Evolutionary conservation across 1,140 invertebrate genomes (phyloP).

Genomic region (Drosophila ercepeae): DNA sequence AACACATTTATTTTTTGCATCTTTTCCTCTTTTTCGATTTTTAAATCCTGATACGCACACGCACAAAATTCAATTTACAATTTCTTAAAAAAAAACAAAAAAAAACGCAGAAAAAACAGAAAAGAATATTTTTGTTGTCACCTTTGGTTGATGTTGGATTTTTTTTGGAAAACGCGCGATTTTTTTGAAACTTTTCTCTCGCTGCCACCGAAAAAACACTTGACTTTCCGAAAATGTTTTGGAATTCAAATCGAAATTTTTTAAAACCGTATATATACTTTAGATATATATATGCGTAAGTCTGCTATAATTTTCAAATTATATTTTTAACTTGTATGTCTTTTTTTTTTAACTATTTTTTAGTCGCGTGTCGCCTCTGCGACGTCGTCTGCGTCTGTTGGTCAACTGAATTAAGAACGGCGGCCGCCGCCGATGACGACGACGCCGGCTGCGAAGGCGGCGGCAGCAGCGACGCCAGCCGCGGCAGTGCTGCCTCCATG

Average conservation of each 20-base stretch:
- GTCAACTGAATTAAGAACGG: conserved; percentile 83
- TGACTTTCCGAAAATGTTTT: neutral
- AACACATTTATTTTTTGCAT: conserved; percentile 26
- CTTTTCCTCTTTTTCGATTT: conserved; percentile 17
- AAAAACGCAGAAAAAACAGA: too few species aligned
- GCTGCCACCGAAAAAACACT: conserved; percentile 3
- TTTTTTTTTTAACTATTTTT: conserved; percentile 33
- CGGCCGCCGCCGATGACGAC: conserved; percentile 33
- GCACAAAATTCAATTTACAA: conserved; percentile 21
- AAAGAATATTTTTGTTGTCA: conserved; percentile 45
- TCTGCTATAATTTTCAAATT: conserved; percentile 37
- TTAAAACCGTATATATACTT: neutral
- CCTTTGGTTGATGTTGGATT: conserved; percentile 36
- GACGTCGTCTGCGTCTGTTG: conserved; percentile 78
- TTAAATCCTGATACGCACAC: conserved; percentile 58
- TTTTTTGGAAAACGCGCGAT: conserved; percentile 51
- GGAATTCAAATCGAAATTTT: too few species aligned
- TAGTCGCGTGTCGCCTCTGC: conserved; percentile 74
- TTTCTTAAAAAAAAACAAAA: conserved; percentile 7
- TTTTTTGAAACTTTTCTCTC: conserved; percentile 4
- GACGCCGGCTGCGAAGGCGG: conserved; percentile 24
- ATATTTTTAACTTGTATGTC: conserved; percentile 20
- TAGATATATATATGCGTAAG: conserved; percentile 8
- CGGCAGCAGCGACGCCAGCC: conserved; percentile 11
- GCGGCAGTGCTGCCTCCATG: conserved; percentile 1